A percentile compares a stretch with the other conserved stretches of the same genome.
Conservation (phyloP, 2,888 invertebrate genomes). For the Xanthia togata region DNA sequence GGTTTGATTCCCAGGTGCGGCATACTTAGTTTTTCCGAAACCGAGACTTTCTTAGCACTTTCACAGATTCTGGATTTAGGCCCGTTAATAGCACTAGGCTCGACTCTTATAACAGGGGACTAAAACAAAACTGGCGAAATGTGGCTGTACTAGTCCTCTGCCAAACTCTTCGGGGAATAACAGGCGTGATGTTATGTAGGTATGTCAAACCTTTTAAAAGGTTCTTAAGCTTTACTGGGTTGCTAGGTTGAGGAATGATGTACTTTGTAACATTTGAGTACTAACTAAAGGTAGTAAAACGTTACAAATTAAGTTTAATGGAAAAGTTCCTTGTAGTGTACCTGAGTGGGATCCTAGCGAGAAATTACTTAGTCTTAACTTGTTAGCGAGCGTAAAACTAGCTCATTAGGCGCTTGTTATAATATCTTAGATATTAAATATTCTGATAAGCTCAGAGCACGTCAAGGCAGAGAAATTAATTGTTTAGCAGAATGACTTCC, state of each 20-base stretch:
- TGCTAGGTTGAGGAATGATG: not conserved
- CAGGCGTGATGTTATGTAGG: not conserved
- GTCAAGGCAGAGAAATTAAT: not conserved
- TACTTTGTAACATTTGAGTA: constrained; percentile 16
- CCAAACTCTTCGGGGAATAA: fast-evolving
- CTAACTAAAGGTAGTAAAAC: not conserved
- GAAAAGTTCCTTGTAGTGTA: constrained; percentile 7
- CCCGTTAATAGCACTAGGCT: too few species aligned
- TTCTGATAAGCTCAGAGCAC: not conserved
- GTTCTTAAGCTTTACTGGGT: not conserved
- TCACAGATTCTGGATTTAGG: not conserved
- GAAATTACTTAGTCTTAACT: constrained; percentile 9
- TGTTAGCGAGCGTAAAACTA: constrained; percentile 2
- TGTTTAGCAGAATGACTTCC: not conserved
- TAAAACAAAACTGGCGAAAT: not conserved
- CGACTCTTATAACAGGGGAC: too few species aligned
- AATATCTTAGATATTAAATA: not conserved
- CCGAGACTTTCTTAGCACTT: not conserved
- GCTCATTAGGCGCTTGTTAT: constrained; percentile 4
- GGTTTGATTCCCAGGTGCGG: not conserved
- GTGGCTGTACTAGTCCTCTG: not conserved
- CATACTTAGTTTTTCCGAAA: not conserved
- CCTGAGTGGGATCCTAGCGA: not conserved
- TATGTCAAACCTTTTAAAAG: not conserved
- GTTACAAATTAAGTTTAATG: constrained; percentile 30